Evolutionary conservation across 2,797 vertebrate genomes (phyloP).

Genomic region (Sus cebifrons): DNA sequence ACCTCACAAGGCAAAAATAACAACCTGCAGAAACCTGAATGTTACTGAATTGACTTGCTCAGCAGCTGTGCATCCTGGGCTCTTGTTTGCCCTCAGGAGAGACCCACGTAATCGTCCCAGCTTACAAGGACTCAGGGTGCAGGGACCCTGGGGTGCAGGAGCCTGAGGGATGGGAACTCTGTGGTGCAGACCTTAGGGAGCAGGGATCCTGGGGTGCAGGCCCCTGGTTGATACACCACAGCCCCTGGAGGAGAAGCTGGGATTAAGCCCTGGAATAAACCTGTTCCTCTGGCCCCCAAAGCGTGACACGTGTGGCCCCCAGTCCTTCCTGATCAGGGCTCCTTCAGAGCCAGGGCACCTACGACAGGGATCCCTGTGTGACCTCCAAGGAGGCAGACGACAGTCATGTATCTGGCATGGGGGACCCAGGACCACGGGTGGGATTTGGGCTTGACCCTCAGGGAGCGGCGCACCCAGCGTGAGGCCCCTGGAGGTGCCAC

Average conservation of each 20-base stretch:
- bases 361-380: accelerated
- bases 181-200: neutral
- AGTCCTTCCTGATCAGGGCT: neutral
- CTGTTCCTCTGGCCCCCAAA: neutral
- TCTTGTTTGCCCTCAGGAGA: neutral
- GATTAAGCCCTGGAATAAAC: neutral
- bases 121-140: accelerated
- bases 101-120: too few species aligned
- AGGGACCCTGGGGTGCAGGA: neutral
- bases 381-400: accelerated
- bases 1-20: constrained; percentile 74
- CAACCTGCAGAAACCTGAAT: constrained; percentile 22
- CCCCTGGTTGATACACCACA: neutral
- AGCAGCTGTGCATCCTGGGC: neutral
- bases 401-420: neutral
- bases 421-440: neutral
- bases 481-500: neutral
- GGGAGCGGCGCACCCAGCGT: neutral
- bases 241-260: neutral
- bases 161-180: neutral
- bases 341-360: neutral
- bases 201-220: neutral
- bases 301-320: neutral
- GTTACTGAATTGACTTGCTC: neutral
- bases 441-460: neutral